Base-by-base conservation (phyloP, 2,797 vertebrate genomes). In the Sebastes trivittatus region DNA sequence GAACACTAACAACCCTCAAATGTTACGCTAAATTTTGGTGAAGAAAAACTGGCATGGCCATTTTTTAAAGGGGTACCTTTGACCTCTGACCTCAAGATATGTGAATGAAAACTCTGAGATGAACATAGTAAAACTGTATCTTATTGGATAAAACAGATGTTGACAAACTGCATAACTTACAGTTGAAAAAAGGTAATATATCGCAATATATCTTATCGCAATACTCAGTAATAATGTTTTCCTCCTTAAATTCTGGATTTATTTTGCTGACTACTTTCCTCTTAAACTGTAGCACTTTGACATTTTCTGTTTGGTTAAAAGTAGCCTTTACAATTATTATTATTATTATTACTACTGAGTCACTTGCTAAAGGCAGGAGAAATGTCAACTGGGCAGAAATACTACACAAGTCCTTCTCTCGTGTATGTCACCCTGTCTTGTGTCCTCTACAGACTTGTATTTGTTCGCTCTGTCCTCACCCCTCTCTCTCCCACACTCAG, bases 391-490 rank as follows among this genome's bases (percentile, higher is more conserved):
- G 20, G 22, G 54, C 42, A 70, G 60, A 81, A 80, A 72, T 20
- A 23, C 7, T 75, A 56, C n/a, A 42, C 38, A 63, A 23, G 30
- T 80, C 61, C 42, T 60, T 56, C 6, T 49, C 11, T 64, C 13
- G 32, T 78, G 25, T 22, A 22, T 76, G 65, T 81, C 73, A 73
- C 46, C 61, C 55, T 68, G 36, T 82, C 42, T 69, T 52, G 38
- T 49, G 42, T 81, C 84, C 86, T 87, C 73, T 63, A 32, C 63
- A 72, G 25, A 72, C 62, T 66, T 20, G 55, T 65, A 72, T 59
- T 66, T 22, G 55, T 65, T 63, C 27, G 4, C 30, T 73, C 36
- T 8, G 23, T 80, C 73, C 75, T 84, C 46, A 64, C 20, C 46
- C 42, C 18, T 49, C 77, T 68, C 64, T 46, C 79, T 71, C 55